Evolutionary conservation across 2,113 vertebrate species (phyloP).

Genomic region (Lophochroa leadbeateri): DNA sequence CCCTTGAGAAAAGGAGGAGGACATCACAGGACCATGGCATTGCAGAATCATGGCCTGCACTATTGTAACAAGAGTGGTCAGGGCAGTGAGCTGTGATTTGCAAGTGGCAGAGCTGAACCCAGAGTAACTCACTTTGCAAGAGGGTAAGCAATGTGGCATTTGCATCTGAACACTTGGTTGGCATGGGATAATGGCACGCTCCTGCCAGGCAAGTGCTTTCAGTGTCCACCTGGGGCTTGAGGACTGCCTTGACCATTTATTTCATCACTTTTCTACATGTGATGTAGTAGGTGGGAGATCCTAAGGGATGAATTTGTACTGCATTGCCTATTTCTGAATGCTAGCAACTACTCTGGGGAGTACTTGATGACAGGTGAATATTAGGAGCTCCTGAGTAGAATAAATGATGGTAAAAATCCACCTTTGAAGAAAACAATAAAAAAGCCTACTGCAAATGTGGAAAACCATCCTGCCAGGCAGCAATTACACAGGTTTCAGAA

Average conservation of each 20-base stretch:
- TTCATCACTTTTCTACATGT: neutral
- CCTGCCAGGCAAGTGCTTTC: neutral
- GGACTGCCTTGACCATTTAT: neutral
- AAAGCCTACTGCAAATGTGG: neutral
- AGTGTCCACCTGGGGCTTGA: neutral
- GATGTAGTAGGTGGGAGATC: neutral
- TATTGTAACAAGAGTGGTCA: accelerated
- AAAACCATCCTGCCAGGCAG: neutral
- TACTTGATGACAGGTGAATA: neutral
- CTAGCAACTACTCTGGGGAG: neutral
- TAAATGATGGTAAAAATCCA: neutral
- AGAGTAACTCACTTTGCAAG: neutral
- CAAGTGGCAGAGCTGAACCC: neutral
- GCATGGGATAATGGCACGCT: accelerated
- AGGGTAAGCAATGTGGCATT: neutral
- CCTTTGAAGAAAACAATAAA: neutral
- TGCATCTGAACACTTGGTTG: neutral
- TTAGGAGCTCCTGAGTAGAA: neutral
- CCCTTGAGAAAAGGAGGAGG: neutral
- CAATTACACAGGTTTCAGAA: neutral
- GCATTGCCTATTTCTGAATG: neutral
- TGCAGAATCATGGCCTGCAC: neutral
- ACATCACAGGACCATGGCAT: accelerated
- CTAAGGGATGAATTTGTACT: neutral
- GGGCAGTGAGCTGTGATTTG: neutral